Percentiles rank a stretch among this genome's conserved stretches.
phyloP scores from a whole-genome alignment of 2,113 vertebrate species.

The Ammodytes dubius region DNA sequence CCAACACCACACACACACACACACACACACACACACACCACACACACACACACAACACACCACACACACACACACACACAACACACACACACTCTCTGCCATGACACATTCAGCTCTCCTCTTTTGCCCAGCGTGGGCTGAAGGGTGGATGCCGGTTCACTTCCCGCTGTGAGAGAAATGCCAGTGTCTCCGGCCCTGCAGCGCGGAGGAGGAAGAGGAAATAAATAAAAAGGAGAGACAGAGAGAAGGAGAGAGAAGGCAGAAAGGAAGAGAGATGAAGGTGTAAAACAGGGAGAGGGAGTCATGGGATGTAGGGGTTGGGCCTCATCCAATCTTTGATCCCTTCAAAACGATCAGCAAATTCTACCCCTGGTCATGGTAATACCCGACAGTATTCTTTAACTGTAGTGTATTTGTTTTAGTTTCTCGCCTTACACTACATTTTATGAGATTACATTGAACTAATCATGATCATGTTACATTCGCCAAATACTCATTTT shows the following conservation, averaged over 20 bases:
- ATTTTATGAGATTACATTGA: too few relatives aligned
- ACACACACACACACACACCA: conserved; percentile 29
- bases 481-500: too few relatives aligned
- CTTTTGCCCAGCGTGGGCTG: conserved; percentile 66
- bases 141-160: conserved; percentile 60
- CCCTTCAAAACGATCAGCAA: too few relatives aligned
- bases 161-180: conserved; percentile 81
- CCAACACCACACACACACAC: conserved; percentile 31
- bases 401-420: too few relatives aligned
- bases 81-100: conserved; percentile 36
- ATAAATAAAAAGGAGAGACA: conserved; percentile 18
- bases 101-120: conserved; percentile 40
- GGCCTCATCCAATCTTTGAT: too few relatives aligned
- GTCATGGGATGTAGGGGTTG: background rate
- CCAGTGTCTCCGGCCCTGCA: conserved; percentile 73
- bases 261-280: background rate
- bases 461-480: too few relatives aligned
- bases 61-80: conserved; percentile 25
- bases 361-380: too few relatives aligned
- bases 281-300: background rate
- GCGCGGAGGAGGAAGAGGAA: conserved; percentile 55
- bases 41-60: conserved; percentile 31
- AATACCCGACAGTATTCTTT: too few relatives aligned
- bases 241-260: background rate
- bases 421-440: too few relatives aligned